Base-by-base conservation (phyloP, 2,888 invertebrate genomes). In the Lithophane semibrunnea region DNA sequence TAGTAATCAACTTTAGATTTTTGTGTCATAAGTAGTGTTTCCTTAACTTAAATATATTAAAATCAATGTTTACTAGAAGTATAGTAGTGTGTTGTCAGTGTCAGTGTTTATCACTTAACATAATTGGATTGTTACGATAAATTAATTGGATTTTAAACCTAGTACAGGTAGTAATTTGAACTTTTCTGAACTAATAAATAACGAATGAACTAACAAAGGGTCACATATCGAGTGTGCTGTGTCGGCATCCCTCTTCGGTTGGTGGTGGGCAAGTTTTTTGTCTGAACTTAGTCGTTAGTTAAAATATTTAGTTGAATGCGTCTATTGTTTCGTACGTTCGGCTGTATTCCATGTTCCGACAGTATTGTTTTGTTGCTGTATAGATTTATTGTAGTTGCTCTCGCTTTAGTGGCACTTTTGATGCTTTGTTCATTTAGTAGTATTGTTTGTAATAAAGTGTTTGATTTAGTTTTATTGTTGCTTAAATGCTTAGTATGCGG, bases 231-330 rank as follows among this genome's bases (percentile, higher is more conserved):
- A 77, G 80, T 81, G 84, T 82, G 86, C 66, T 73, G 75, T 79
- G 83, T 88, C 92, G 92, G 91, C 92, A 89, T 90, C 91, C 88
- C 88, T 88, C 92, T 88, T 86, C 92, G 92, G 92, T 91, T 88
- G 93, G 92, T 91, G 89, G 91, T 89, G 86, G 92, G 93, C 92
- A 93, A 92, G 92, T 93, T 92, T 92, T 68, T 94, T 91, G 90
- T 91, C 85, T 87, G 89, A 90, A 89, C 91, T 87, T 92, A 90
- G 92, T 91, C 92, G 92, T 94, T 91, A 92, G 92, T 91, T 92
- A 89, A 82, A 81, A 84, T 92, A 90, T 93, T 92, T 94, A 90
- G 92, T 93, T 93, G 93, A 94, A 93, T 92, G 92, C 90, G 84
- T 82, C 89, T 89, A 92, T 95, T 95, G 94, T 95, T 93, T 91